Evolutionary conservation across 2,113 vertebrate species (phyloP).

Genomic region (Pelvicachromis taeniatus): DNA sequence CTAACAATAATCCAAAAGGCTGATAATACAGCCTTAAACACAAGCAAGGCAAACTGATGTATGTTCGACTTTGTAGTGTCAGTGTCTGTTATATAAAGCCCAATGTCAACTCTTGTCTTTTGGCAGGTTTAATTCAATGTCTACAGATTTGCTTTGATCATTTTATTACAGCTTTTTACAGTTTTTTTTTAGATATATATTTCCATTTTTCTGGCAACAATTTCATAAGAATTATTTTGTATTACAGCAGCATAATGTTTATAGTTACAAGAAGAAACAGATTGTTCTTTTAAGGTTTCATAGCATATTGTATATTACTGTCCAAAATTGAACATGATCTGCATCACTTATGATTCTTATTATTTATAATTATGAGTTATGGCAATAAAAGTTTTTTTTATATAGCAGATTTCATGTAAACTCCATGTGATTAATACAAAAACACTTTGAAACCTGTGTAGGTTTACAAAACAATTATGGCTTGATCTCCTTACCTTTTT

Average conservation of each 20-base stretch:
- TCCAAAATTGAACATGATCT: too few species aligned
- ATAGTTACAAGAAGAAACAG: background rate
- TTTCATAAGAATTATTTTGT: background rate
- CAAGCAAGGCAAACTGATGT: rapidly evolving
- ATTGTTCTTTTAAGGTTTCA: background rate
- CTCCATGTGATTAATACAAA: background rate
- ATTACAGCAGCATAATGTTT: background rate
- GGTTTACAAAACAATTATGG: background rate
- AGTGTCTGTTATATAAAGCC: background rate
- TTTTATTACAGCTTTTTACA: background rate
- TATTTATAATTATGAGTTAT: background rate
- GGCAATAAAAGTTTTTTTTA: background rate
- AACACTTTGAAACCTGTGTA: background rate
- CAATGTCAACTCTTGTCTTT: background rate
- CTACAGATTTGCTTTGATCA: background rate
- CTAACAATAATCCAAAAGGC: background rate
- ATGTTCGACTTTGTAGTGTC: background rate
- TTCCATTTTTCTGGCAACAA: background rate
- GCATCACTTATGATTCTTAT: background rate
- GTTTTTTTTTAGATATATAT: background rate
- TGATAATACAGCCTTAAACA: background rate
- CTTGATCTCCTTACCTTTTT: background rate
- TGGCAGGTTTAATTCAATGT: background rate
- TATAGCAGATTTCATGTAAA: background rate
- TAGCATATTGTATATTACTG: background rate